Evolutionary conservation across 2,113 vertebrate species (phyloP), one percentile per base, ranked within the genome.

Genomic region (Rhabdomys dilectus): DNA sequence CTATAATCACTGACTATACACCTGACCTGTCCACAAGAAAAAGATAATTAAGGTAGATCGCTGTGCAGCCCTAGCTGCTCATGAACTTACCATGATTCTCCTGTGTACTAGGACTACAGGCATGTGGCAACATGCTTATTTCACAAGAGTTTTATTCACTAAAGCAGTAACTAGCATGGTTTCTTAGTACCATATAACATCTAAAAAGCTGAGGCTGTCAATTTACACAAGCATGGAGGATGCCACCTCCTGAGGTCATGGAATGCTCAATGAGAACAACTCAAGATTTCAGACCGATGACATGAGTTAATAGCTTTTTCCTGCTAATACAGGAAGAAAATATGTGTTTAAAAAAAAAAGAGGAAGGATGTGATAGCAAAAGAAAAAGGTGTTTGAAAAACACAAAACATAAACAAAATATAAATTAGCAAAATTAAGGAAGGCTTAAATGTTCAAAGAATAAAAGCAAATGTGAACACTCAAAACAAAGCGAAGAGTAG

Each of bases 381-480:
- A 21, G 58, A n/a, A 60, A 22, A 29, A 17, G 31, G 16, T 85
- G 16, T 87, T 42, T 39, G 22, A 6, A 56, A 85, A 39, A 51
- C 62, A 39, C 22, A 66, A 89, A 96, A 93, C 5, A 76, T 24
- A 76, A 87, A 81, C 22, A 72, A 21, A 92, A 93, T 72, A 90
- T 31, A 5, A 95, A 70, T 81, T 68, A 70, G 42, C 82, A 91
- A 73, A 90, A 78, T 16, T 76, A 94, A 78, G 70, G 10, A 64
- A 78, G 36, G 70, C 45, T 78, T 73, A 87, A 96, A 89, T 89
- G 77, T 21, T 51, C 34, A 68, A 93, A 92, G 45, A 92, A 22
- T 70, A 90, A 94, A 91, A 76, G 21, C 45, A 24, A 19, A 80
- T 58, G 5, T 36, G 29, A 70, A 13, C 9, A 70, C 66, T 42